Percentiles rank a stretch among this genome's conserved stretches.
Conservation (phyloP, 2,797 vertebrate species). For the Lophotriccus pileatus region DNA sequence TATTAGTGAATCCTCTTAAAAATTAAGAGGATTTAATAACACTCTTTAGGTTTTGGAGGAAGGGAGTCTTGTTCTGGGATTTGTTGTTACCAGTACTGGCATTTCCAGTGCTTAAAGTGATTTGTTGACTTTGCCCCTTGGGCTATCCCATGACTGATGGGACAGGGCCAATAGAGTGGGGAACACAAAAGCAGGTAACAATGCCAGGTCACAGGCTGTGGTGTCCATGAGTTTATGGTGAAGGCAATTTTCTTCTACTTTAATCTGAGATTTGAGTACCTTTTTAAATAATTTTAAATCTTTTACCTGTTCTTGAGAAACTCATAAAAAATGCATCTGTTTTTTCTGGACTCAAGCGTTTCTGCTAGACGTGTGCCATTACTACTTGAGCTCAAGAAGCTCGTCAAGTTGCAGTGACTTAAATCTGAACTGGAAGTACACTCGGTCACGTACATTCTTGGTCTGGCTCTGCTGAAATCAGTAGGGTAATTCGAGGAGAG, state of each 20-base stretch:
- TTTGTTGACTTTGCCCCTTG: background rate
- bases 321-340: background rate
- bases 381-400: background rate
- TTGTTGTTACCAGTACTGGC: background rate
- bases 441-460: slow-evolving; percentile 42
- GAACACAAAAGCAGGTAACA: background rate
- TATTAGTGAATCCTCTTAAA: background rate
- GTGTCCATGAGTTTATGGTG: background rate
- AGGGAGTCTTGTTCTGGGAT: background rate
- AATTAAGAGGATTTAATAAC: background rate
- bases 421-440: slow-evolving; percentile 40
- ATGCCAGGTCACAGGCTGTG: background rate
- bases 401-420: background rate
- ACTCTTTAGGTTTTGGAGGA: background rate
- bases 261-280: background rate
- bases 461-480: slow-evolving; percentile 16
- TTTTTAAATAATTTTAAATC: background rate
- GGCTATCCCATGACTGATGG: background rate
- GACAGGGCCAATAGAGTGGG: background rate
- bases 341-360: background rate
- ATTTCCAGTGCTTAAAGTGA: background rate
- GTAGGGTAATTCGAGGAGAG: slow-evolving; percentile 51
- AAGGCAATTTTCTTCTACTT: background rate
- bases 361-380: background rate
- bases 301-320: background rate